Evolutionary conservation across 2,888 invertebrate genomes (phyloP).

Genomic region (Tipula lateralis): DNA sequence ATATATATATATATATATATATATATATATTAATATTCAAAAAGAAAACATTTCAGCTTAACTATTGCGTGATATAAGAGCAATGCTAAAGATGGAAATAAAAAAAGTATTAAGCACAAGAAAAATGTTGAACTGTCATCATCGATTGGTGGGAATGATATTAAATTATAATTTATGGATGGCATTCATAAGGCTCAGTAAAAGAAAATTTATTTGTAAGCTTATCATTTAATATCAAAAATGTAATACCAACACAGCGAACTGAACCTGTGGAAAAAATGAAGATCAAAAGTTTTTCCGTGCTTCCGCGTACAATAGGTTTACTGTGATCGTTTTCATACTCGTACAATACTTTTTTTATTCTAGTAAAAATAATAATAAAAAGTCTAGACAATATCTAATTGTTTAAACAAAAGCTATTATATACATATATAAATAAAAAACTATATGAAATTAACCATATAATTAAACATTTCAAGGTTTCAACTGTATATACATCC

Average conservation of each 20-base stretch:
- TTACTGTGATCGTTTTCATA: background rate
- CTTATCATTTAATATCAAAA: background rate
- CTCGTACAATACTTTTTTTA: background rate
- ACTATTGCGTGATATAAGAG: background rate
- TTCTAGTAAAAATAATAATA: background rate
- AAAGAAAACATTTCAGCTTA: background rate
- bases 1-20: no score
- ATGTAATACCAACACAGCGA: background rate
- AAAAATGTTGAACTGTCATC: background rate
- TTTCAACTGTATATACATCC: background rate
- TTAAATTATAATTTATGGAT: constrained; percentile 29
- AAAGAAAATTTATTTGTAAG: background rate
- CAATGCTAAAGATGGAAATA: background rate
- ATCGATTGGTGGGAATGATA: constrained; percentile 26
- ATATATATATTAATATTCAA: no score
- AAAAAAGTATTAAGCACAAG: background rate
- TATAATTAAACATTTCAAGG: background rate
- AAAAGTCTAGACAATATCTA: constrained; percentile 13
- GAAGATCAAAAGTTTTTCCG: background rate
- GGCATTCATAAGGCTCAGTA: background rate
- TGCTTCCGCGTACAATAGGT: background rate
- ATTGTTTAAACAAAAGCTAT: background rate
- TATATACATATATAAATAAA: background rate
- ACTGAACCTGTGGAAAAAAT: background rate
- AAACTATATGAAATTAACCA: background rate